Conservation (phyloP, 2,797 vertebrate genomes). For the Clarias pachynema region DNA sequence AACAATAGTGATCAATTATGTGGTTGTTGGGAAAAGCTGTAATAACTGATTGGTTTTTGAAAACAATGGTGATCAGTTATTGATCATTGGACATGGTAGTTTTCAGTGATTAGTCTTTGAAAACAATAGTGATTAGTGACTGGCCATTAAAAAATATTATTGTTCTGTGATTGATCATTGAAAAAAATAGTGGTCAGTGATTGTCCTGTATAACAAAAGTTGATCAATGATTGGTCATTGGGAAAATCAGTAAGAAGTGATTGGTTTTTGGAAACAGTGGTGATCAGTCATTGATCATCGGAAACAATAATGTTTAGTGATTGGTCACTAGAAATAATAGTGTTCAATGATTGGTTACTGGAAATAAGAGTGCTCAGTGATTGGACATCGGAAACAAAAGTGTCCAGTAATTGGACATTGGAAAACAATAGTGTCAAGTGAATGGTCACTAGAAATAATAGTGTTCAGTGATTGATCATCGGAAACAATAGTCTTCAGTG, state of each 20-base stretch:
- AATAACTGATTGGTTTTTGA: neutral
- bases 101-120: neutral
- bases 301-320: neutral
- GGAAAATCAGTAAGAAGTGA: neutral
- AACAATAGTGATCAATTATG: neutral
- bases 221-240: neutral
- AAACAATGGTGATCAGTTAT: neutral
- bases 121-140: neutral
- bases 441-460: neutral
- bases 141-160: neutral
- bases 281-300: neutral
- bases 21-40: neutral
- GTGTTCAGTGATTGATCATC: neutral
- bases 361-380: neutral
- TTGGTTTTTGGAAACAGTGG: neutral
- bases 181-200: neutral
- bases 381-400: neutral
- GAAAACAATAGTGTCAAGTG: neutral
- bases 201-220: neutral
- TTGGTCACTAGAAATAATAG: neutral
- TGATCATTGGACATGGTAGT: no score
- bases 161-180: neutral
- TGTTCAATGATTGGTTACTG: neutral
- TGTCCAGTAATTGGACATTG: neutral
- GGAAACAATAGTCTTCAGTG: neutral